phyloP scores from a whole-genome alignment of 2,797 vertebrate genomes.

The Phoebastria nigripes region DNA sequence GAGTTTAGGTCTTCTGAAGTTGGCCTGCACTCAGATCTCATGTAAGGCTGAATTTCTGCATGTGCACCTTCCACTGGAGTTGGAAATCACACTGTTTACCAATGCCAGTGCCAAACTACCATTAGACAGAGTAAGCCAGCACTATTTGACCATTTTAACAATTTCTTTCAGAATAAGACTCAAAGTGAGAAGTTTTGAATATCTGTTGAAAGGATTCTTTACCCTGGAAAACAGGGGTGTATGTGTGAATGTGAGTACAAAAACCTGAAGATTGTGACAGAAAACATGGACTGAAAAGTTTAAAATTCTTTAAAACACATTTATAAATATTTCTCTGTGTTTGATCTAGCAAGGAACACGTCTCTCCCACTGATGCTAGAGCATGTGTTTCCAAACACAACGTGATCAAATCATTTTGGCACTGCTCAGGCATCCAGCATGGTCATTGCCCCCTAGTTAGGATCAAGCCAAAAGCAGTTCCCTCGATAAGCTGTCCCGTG shows the following conservation, averaged over 20 bases:
- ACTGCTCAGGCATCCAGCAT: neutral
- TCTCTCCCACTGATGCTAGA: neutral
- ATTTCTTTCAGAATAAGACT: neutral
- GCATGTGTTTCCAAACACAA: neutral
- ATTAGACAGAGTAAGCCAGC: neutral
- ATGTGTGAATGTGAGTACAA: neutral
- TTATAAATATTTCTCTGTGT: neutral
- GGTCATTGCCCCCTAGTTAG: neutral
- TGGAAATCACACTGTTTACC: neutral
- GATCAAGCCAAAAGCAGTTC: neutral
- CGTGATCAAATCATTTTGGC: neutral
- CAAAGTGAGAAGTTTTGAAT: neutral
- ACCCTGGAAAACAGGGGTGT: neutral
- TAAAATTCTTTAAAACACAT: neutral
- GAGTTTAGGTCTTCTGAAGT: neutral
- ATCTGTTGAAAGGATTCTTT: neutral
- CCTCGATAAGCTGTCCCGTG: fast-evolving
- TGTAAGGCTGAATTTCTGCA: neutral
- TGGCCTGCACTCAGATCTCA: neutral
- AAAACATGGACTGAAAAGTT: neutral
- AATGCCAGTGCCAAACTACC: neutral
- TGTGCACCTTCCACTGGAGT: neutral
- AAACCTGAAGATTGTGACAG: neutral
- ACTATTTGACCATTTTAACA: neutral
- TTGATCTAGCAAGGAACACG: neutral